phyloP scores from a whole-genome alignment of 2,113 vertebrate genomes.

The Callipepla californica region DNA sequence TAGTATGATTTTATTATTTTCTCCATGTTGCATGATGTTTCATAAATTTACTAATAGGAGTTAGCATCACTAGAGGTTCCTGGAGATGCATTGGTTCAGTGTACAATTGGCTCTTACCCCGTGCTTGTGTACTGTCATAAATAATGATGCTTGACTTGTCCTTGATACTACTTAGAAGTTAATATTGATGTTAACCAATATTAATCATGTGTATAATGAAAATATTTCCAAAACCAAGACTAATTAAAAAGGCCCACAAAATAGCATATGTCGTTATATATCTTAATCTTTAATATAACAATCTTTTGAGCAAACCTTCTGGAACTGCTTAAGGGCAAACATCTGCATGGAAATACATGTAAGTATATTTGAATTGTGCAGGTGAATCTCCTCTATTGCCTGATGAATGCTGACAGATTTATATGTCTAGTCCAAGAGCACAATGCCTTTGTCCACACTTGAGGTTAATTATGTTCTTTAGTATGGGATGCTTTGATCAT shows the following conservation, averaged over 20 bases:
- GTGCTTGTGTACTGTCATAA: not conserved
- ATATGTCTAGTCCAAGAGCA: not conserved
- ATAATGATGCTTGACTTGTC: not conserved
- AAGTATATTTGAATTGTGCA: constrained; percentile 2
- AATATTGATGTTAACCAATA: not conserved
- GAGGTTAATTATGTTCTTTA: not conserved
- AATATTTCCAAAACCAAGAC: not conserved
- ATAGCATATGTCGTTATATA: not conserved
- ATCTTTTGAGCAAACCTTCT: not conserved
- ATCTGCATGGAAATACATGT: accelerated
- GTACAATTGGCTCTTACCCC: not conserved
- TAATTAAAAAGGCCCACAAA: not conserved
- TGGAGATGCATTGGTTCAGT: not conserved
- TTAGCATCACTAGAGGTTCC: not conserved
- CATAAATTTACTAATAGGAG: not conserved
- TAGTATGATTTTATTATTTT: not conserved
- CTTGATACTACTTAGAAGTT: not conserved
- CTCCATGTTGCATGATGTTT: not conserved
- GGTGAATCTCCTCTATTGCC: constrained; percentile 10
- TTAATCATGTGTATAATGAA: not conserved
- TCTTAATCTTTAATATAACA: not conserved
- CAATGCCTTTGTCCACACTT: not conserved
- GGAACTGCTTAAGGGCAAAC: not conserved
- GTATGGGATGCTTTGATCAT: constrained; percentile 5
- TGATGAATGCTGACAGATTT: not conserved